Base-by-base conservation (phyloP, 1,140 invertebrate species). In the Zaprionus kolodkinae region DNA sequence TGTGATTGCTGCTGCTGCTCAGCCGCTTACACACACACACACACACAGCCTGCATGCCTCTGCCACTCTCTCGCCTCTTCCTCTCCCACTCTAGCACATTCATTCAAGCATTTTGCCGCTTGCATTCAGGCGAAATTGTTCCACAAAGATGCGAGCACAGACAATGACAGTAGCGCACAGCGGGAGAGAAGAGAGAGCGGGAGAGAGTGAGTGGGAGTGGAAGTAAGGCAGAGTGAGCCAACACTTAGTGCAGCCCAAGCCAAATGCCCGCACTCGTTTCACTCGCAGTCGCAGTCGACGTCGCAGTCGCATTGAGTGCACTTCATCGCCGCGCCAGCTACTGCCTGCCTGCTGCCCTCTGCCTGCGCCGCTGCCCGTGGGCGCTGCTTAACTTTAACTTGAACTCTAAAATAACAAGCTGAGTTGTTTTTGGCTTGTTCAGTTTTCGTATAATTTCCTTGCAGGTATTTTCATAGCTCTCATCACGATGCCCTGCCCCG, bases 351-450 rank as follows among this genome's bases (percentile, higher is more conserved):
- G 21, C 25, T 9, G 35, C 25, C 25, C 5, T n/a, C 62, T 33
- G 61, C 15, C 36, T 59, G 17, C 54, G 36, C 76, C 75, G 72
- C 70, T 70, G 77, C 69, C 84, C 72, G 66, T 69, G 60, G 81
- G 84, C 85, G 72, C 85, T 89, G 81, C 84, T 88, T 88, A 88
- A 88, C 84, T 88, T 88, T 88, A 88, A 88, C 84, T 88, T 88
- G 85, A 88, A 88, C 85, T 88, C 84, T 88, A 88, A 89, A 89
- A 88, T 89, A 88, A 89, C 84, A 88, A 72, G 50, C 78, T 63
- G 65, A 72, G 74, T 80, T 78, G 62, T 88, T 88, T 89, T 88
- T 88, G 81, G 85, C 81, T 89, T 79, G 84, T 78, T 88, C 84
- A 87, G 84, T 88, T 87, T 87, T 88, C 74, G 80, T 84, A 84